phyloP scores from a whole-genome alignment of 2,797 vertebrate genomes.

The Semotilus atromaculatus region DNA sequence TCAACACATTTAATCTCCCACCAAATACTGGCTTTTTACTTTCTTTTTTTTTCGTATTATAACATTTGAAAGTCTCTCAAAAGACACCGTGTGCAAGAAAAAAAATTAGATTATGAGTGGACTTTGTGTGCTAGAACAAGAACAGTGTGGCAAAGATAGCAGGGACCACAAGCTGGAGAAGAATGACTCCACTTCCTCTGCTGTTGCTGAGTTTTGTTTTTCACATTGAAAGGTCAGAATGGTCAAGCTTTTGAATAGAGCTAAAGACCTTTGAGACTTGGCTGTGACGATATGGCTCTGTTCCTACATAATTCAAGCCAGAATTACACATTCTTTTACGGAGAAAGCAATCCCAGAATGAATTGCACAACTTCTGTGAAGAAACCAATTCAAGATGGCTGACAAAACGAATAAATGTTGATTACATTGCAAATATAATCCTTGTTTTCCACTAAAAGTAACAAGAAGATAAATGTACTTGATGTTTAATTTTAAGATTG shows the following conservation, averaged over 20 bases:
- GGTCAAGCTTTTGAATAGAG: conserved; percentile 5
- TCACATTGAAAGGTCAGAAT: conserved; percentile 21
- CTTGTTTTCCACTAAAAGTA: neutral
- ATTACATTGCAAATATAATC: neutral
- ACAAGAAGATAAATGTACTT: neutral
- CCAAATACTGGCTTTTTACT: conserved; percentile 51
- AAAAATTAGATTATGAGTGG: neutral
- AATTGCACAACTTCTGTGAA: neutral
- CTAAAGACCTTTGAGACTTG: neutral
- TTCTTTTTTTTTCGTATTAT: neutral
- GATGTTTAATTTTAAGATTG: neutral
- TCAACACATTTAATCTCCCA: conserved; percentile 52
- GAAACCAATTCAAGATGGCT: neutral
- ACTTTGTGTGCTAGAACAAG: neutral
- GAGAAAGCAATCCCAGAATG: neutral
- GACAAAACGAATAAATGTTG: neutral
- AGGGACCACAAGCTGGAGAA: neutral
- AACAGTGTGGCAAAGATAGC: conserved; percentile 2
- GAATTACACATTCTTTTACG: neutral
- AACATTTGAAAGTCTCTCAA: conserved; percentile 36
- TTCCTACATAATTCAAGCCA: neutral
- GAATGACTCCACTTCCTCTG: neutral
- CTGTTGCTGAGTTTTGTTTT: neutral
- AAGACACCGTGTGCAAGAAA: conserved; percentile 16
- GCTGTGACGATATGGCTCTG: neutral